Base-by-base conservation (phyloP, 2,888 invertebrate genomes). In the Caenorhabditis becei region DNA sequence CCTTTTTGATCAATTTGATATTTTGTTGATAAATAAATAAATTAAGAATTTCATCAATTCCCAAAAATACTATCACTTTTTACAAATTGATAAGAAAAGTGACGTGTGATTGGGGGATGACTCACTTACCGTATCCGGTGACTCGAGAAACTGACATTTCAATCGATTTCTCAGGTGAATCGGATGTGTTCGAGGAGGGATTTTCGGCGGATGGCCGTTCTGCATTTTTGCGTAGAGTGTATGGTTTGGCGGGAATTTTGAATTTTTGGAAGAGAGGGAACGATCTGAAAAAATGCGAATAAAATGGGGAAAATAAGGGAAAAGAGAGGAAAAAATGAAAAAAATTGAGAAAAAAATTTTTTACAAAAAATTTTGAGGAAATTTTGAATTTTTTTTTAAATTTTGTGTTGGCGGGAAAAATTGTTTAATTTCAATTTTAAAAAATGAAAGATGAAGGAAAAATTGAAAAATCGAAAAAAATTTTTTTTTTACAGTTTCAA, bases 181-280 rank as follows among this genome's bases (percentile, higher is more conserved):
- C 24, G 81, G 71, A 63, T 81, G 81, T n/a, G 66, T 81, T 51
- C 81, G 44, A n/a, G 81, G 77, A 14, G 81, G 81, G 5, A 81
- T 51, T 59, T 41, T 62, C 32, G 81, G 81, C 56, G 75, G 35
- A 49, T 58, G 32, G 59, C 61, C 70, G 56, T 59, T 70, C 59
- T 59, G 70, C 70, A 70, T 70, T 61, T 61, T 49, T 4, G n/a
- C 41, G 41, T 41, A 2, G 47, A 47, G 47, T 47, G n/a, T 18
- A 18, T 47, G 18, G 18, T n/a, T 3, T 18, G 47, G 47, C 2
- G 47, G 47, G 47, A 47, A 47, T 47, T 47, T 47, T 47, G 47
- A 47, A 18, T 47, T 47, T 47, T 47, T 47, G 47, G 47, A 47
- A 35, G 47, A 18, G 18, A 5, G 2, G 18, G 18, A 18, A 41